These are phyloP conservation scores for Oryzias sinensis DNA, from an alignment of 2,797 vertebrate species.

Conservation along the genomic window DNA sequence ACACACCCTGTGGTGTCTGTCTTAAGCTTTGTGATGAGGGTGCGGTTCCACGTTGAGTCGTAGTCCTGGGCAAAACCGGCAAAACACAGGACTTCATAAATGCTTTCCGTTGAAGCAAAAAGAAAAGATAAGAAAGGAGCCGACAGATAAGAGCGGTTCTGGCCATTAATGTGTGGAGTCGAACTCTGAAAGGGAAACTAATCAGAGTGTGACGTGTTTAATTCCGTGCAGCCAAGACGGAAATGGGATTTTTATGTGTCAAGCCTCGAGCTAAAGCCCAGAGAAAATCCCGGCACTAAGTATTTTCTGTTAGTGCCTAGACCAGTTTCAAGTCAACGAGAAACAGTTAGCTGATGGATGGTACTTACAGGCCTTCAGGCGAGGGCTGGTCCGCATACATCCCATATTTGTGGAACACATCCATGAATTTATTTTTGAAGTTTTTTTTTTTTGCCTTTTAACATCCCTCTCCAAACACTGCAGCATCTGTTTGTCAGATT, in stretches of 20 bases:
- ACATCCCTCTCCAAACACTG: background rate
- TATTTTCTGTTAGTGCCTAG: conserved; percentile 38
- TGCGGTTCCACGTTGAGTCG: conserved; percentile 44
- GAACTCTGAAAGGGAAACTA: conserved; percentile 27
- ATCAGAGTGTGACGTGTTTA: conserved; percentile 14
- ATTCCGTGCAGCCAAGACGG: conserved; percentile 29
- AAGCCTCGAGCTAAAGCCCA: conserved; percentile 12
- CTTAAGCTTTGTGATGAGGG: conserved; percentile 62
- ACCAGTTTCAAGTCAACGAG: conserved; percentile 40
- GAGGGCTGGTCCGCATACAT: conserved; percentile 16
- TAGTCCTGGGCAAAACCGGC: conserved; percentile 49
- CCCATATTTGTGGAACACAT: conserved; percentile 1
- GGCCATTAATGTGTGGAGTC: background rate
- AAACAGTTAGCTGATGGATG: conserved; percentile 21
- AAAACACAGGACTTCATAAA: conserved; percentile 36
- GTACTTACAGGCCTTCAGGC: conserved; percentile 11
- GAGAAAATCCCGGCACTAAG: conserved; percentile 17
- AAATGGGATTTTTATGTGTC: conserved; percentile 20
- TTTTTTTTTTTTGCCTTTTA: background rate
- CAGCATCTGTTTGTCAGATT: background rate
- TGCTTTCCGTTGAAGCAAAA: conserved; percentile 3
- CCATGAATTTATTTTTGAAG: background rate
- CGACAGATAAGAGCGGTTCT: conserved; percentile 3
- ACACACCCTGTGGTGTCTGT: conserved; percentile 71
- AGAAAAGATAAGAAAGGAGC: conserved; percentile 18